Conservation (phyloP, 1,140 invertebrate species). For the Rhopalosiphum padi region DNA sequence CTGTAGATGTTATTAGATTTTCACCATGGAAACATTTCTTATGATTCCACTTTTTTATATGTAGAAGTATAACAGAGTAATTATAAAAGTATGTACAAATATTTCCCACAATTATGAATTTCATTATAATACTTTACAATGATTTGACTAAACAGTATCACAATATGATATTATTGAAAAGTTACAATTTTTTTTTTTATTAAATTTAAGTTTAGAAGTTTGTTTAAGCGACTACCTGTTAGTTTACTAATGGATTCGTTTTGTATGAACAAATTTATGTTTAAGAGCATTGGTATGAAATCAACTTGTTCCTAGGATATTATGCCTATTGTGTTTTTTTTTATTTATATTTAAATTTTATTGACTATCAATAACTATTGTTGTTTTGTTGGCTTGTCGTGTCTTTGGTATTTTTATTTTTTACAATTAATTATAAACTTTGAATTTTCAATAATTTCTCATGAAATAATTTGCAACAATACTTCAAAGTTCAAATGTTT, state of each 20-base stretch:
- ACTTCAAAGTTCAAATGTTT: not conserved
- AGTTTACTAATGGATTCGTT: not conserved
- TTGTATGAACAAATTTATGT: not conserved
- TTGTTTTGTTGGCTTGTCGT: not conserved
- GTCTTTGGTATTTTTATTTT: not conserved
- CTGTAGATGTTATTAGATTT: not conserved
- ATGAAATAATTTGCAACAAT: not conserved
- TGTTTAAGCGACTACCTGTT: not conserved
- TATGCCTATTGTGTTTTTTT: not conserved
- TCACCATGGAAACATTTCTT: not conserved
- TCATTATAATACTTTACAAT: not conserved
- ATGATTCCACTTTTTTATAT: not conserved
- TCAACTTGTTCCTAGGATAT: slow-evolving; percentile 40
- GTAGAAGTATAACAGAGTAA: not conserved
- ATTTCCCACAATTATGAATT: not conserved
- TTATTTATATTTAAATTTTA: not conserved
- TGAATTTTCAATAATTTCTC: too few relatives aligned
- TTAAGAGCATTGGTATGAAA: slow-evolving; percentile 48
- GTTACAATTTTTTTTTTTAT: not conserved
- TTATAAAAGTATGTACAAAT: not conserved
- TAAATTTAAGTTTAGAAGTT: not conserved
- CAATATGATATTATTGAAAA: not conserved
- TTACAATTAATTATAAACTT: not conserved
- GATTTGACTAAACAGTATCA: not conserved
- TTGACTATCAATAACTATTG: not conserved